phyloP scores from a whole-genome alignment of 1,140 invertebrate genomes.

The Drosophila setifemur region DNA sequence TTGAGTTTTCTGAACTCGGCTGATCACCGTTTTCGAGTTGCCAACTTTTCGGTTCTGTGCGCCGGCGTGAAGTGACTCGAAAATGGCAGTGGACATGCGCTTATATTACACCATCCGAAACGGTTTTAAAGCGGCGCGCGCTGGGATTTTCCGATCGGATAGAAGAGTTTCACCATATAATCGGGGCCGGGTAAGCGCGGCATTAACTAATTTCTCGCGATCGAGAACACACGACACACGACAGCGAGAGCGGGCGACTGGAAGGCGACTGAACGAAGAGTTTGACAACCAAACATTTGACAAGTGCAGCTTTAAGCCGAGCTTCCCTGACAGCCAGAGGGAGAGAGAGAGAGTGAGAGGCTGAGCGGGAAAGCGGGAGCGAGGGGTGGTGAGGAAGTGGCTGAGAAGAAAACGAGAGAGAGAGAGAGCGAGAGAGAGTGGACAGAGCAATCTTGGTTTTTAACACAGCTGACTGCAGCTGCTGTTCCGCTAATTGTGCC shows the following conservation, averaged over 20 bases:
- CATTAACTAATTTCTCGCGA: conserved; percentile 1
- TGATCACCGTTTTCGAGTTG: neutral
- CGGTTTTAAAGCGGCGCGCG: conserved; percentile 8
- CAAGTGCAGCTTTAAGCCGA: conserved; percentile 67
- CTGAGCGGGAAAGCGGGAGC: neutral
- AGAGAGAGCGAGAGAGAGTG: neutral
- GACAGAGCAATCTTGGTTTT: conserved; percentile 5
- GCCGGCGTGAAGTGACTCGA: conserved; percentile 55
- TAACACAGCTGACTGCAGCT: conserved; percentile 28
- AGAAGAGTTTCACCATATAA: conserved; percentile 27
- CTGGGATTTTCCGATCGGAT: conserved; percentile 48
- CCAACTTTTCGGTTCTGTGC: conserved; percentile 29
- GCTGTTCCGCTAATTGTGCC: conserved; percentile 9
- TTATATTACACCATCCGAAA: conserved; percentile 53
- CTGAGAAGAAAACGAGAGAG: neutral
- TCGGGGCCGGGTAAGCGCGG: conserved; percentile 25
- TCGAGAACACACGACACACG: conserved; percentile 17
- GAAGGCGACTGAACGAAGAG: conserved; percentile 55
- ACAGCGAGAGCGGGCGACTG: conserved; percentile 52
- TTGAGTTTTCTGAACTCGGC: neutral
- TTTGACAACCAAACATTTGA: conserved; percentile 31
- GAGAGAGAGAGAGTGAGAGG: neutral
- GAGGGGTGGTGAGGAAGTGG: neutral
- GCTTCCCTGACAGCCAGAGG: conserved; percentile 15
- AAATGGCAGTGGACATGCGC: conserved; percentile 28